Percentiles rank a stretch among this genome's conserved stretches.
Conservation (phyloP, 2,113 vertebrate genomes). For the Hyla sarda region DNA sequence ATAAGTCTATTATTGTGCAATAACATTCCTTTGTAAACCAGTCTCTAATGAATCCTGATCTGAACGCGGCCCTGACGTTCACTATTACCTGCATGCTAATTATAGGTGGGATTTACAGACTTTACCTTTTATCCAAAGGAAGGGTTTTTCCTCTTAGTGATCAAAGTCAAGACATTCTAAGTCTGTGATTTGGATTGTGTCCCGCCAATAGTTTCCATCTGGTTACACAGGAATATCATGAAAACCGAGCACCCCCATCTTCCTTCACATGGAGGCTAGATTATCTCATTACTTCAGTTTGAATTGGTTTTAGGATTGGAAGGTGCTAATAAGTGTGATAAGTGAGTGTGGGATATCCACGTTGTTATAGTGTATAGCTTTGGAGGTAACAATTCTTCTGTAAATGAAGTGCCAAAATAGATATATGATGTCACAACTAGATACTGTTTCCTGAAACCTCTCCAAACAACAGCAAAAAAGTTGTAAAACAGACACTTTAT, state of each 20-base stretch:
- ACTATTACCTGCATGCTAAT: slow-evolving; percentile 40
- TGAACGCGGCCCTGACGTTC: not conserved
- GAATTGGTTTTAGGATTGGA: slow-evolving; percentile 9
- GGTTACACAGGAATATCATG: not conserved
- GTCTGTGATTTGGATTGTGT: not conserved
- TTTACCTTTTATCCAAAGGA: not conserved
- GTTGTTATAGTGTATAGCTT: not conserved
- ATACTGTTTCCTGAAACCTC: slow-evolving; percentile 29
- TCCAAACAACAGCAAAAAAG: not conserved
- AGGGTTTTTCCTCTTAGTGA: slow-evolving; percentile 24
- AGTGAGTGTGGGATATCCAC: not conserved
- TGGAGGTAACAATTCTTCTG: not conserved
- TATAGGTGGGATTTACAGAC: slow-evolving; percentile 43
- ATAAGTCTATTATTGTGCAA: slow-evolving; percentile 38
- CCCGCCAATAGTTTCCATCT: slow-evolving; percentile 44
- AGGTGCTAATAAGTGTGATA: slow-evolving; percentile 36
- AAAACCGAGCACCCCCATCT: not conserved
- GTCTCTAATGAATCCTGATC: not conserved
- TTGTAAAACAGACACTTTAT: not conserved
- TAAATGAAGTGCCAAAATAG: not conserved
- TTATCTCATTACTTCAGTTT: slow-evolving; percentile 1
- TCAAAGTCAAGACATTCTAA: slow-evolving; percentile 39
- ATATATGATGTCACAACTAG: not conserved
- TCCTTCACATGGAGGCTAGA: not conserved
- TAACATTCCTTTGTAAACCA: slow-evolving; percentile 19